Conservation (phyloP, 2,797 vertebrate species). For the Betta splendens region DNA sequence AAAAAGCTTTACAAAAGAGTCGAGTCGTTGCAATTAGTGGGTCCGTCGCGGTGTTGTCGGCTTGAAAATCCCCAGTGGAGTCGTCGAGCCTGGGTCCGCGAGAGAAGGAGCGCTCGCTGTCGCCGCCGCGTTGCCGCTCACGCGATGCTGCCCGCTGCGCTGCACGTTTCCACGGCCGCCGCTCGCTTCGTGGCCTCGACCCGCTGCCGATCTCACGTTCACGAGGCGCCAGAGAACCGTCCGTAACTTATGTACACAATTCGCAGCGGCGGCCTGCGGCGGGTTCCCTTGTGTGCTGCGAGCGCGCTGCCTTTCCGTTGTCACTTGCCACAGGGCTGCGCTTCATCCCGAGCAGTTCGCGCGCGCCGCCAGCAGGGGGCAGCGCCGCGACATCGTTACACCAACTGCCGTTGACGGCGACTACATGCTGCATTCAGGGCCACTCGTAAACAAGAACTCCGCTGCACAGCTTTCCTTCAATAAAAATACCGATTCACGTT, state of each 20-base stretch:
- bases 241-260: conserved; percentile 63
- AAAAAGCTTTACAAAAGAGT: conserved; percentile 20
- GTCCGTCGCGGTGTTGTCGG: conserved; percentile 44
- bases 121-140: conserved; percentile 51
- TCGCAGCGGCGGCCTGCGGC: conserved; percentile 56
- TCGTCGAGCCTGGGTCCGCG: conserved; percentile 62
- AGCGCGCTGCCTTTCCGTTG: conserved; percentile 48
- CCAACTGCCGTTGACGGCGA: background rate
- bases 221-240: conserved; percentile 40
- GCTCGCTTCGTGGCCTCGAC: conserved; percentile 39
- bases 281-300: conserved; percentile 52
- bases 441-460: background rate
- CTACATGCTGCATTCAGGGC: conserved; percentile 44
- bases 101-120: conserved; percentile 45
- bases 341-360: conserved; percentile 19
- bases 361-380: conserved; percentile 53
- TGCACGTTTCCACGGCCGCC: conserved; percentile 28
- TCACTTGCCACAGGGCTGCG: conserved; percentile 58
- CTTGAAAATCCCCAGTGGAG: conserved; percentile 65
- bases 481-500: too few species aligned
- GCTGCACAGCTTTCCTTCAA: background rate
- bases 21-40: background rate
- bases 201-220: conserved; percentile 43
- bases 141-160: conserved; percentile 48
- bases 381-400: background rate